These are phyloP conservation scores for Capitulum mitella DNA, from an alignment of 2,888 invertebrate species.

Conservation along the genomic window DNA sequence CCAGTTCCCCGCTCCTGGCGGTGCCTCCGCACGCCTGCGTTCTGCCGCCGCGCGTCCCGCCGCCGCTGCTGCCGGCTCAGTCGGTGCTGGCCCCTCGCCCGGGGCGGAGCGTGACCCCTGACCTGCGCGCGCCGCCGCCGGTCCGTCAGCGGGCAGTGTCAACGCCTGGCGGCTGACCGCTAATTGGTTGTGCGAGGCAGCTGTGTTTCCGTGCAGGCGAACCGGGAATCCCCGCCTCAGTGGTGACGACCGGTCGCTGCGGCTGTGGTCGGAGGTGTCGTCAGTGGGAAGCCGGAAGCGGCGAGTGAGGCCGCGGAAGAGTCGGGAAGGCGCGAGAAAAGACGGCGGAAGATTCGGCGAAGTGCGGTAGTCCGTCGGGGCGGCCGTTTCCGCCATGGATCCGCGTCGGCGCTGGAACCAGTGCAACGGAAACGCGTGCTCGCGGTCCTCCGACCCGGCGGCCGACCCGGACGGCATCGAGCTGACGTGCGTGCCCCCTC, in stretches of 20 bases:
- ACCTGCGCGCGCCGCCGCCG: not conserved
- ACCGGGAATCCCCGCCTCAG: too few species aligned
- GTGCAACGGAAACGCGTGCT: not conserved
- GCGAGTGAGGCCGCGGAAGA: too few species aligned
- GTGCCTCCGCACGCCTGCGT: not conserved
- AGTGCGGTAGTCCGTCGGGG: not conserved
- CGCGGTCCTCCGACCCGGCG: not conserved
- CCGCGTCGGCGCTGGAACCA: not conserved
- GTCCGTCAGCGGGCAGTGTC: too few species aligned
- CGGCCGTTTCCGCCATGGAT: not conserved
- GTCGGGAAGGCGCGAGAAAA: too few species aligned
- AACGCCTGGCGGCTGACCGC: too few species aligned
- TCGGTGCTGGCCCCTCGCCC: not conserved
- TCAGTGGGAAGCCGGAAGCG: too few species aligned
- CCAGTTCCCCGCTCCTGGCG: too few species aligned
- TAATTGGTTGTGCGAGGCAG: too few species aligned
- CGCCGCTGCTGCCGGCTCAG: not conserved
- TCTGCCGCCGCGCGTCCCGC: not conserved
- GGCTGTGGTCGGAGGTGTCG: too few species aligned
- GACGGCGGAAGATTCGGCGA: too few species aligned
- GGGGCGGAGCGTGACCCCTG: not conserved
- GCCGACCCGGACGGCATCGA: not conserved
- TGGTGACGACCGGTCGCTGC: too few species aligned
- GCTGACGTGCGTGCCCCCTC: slow-evolving; percentile 6
- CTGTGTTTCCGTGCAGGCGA: too few species aligned